Conservation (phyloP, 2,888 invertebrate genomes). For the Heteropelma amictum region DNA sequence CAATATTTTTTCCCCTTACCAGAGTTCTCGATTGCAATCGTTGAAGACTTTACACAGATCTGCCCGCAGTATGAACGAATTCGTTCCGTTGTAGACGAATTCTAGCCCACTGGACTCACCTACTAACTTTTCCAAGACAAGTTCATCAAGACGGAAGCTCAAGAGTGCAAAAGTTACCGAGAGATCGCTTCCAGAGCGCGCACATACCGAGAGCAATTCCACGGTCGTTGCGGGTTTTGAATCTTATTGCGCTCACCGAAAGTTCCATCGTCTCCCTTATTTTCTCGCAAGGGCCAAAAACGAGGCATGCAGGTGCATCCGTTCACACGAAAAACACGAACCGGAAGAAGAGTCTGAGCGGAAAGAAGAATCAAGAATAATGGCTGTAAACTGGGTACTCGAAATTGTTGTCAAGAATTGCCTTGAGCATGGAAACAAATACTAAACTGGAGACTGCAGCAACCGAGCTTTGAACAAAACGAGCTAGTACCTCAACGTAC, state of each 20-base stretch:
- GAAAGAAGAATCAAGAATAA: constrained; percentile 26
- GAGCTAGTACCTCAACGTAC: too few relatives aligned
- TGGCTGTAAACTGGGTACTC: not conserved
- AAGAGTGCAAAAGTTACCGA: constrained; percentile 13
- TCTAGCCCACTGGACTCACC: not conserved
- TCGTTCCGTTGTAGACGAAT: constrained; percentile 14
- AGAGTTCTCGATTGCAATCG: constrained; percentile 65
- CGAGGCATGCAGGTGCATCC: not conserved
- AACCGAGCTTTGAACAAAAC: too few relatives aligned
- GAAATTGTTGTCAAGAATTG: not conserved
- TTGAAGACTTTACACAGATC: constrained; percentile 53
- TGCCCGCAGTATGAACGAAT: constrained; percentile 19
- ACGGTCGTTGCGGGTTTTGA: not conserved
- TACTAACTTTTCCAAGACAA: constrained; percentile 9
- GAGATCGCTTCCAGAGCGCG: not conserved
- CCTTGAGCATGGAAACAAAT: not conserved
- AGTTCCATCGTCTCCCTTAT: not conserved
- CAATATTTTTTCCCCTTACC: constrained; percentile 60
- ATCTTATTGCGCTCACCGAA: not conserved
- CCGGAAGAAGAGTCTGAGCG: not conserved
- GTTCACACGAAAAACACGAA: not conserved
- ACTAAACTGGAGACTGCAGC: too few relatives aligned
- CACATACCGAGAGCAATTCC: not conserved
- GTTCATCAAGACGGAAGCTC: constrained; percentile 26
- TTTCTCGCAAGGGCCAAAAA: not conserved